Conservation (phyloP, 2,113 vertebrate genomes). For the Lampris incognitus region DNA sequence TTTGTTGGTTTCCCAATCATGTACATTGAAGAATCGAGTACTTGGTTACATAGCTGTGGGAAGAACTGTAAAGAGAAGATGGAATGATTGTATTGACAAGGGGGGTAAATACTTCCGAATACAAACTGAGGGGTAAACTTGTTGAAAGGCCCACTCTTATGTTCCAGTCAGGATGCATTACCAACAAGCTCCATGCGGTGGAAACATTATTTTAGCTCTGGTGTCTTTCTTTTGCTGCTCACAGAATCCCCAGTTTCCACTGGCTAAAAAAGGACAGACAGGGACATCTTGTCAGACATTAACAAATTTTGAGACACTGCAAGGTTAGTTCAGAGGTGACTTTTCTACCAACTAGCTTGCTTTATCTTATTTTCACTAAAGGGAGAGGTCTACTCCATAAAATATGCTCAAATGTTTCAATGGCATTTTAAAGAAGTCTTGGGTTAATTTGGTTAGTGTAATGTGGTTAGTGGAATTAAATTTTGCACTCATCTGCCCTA, state of each 20-base stretch:
- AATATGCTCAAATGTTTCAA: not conserved
- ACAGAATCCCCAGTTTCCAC: conserved; percentile 33
- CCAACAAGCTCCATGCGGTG: not conserved
- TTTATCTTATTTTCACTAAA: too few relatives aligned
- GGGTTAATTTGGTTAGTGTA: not conserved
- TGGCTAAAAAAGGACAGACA: conserved; percentile 41
- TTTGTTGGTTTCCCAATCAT: conserved; percentile 9
- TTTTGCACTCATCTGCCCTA: not conserved
- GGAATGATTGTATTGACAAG: conserved; percentile 22
- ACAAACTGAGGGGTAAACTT: conserved; percentile 1
- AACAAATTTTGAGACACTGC: not conserved
- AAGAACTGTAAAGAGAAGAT: conserved; percentile 22
- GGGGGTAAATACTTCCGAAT: not conserved
- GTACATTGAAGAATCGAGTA: conserved; percentile 19
- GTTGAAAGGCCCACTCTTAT: not conserved
- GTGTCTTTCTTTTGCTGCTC: conserved; percentile 60
- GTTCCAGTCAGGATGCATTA: conserved; percentile 12
- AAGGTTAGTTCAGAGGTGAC: not conserved
- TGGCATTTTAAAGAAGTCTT: not conserved
- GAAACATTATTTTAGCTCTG: conserved; percentile 55
- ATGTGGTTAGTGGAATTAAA: too few relatives aligned
- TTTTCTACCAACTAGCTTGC: not conserved
- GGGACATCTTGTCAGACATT: conserved; percentile 8
- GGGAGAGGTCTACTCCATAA: too few relatives aligned
- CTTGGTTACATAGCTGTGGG: conserved; percentile 27